Evolutionary conservation across 2,113 vertebrate species (phyloP).

Genomic region (Mungos mungo): DNA sequence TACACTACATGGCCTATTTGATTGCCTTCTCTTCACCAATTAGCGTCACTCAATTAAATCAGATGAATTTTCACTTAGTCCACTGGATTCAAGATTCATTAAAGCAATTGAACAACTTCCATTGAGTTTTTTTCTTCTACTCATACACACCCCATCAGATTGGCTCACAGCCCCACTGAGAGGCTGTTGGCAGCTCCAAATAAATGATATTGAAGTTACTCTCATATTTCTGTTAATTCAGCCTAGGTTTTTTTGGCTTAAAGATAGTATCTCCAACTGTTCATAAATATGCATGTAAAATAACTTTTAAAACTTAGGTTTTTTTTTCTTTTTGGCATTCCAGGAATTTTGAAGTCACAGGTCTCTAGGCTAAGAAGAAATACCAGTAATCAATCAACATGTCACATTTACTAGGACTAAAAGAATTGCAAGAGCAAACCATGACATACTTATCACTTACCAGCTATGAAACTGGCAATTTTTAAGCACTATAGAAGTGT

Average conservation of each 20-base stretch:
- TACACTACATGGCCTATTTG: neutral
- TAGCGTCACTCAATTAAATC: slow-evolving; percentile 69
- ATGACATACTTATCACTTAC: neutral
- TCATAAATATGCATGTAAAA: slow-evolving; percentile 54
- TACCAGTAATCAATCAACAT: slow-evolving; percentile 14
- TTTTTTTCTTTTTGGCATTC: neutral
- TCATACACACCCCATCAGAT: slow-evolving; percentile 16
- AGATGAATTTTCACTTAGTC: slow-evolving; percentile 66
- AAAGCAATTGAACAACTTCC: slow-evolving; percentile 63
- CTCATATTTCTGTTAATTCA: slow-evolving; percentile 55
- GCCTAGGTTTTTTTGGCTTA: neutral
- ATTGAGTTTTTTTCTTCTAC: neutral
- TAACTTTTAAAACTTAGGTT: slow-evolving; percentile 53
- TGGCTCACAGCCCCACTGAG: slow-evolving; percentile 15
- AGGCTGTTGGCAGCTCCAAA: slow-evolving; percentile 4
- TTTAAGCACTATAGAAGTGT: neutral
- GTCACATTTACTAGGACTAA: neutral
- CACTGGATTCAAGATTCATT: slow-evolving; percentile 56
- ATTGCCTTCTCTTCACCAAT: slow-evolving; percentile 50
- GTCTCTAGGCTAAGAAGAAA: slow-evolving; percentile 48
- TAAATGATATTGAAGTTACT: slow-evolving; percentile 48
- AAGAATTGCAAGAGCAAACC: neutral
- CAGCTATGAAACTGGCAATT: neutral
- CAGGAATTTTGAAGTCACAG: slow-evolving; percentile 48
- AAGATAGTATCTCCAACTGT: slow-evolving; percentile 50